These are phyloP conservation scores for Calliopum simillimum DNA, from an alignment of 2,888 invertebrate species.

Conservation along the genomic window DNA sequence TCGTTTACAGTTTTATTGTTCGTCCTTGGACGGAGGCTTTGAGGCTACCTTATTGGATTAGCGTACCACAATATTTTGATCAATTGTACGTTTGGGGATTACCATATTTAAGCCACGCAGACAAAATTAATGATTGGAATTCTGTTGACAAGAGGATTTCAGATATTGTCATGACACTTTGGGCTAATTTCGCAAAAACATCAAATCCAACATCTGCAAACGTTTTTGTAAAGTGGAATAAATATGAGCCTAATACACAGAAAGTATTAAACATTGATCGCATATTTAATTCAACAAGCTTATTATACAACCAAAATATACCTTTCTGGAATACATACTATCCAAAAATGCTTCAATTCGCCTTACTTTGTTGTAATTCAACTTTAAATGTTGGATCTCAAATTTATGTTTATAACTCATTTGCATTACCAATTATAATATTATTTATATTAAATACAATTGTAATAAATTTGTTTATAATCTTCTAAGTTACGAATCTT, in stretches of 20 bases:
- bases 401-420: too few species aligned
- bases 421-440: too few species aligned
- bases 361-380: constrained; percentile 81
- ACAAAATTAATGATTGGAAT: constrained; percentile 78
- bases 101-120: constrained; percentile 76
- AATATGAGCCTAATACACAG: constrained; percentile 75
- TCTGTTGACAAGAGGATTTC: constrained; percentile 81
- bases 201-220: constrained; percentile 78
- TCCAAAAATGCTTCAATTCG: constrained; percentile 79
- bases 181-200: constrained; percentile 82
- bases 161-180: constrained; percentile 83
- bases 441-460: too few species aligned
- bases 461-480: too few species aligned
- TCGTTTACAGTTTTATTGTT: constrained; percentile 81
- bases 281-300: constrained; percentile 81
- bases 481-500: too few species aligned
- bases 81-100: constrained; percentile 85
- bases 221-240: constrained; percentile 82
- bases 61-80: constrained; percentile 85
- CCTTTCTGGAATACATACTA: constrained; percentile 89
- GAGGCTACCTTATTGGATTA: constrained; percentile 81
- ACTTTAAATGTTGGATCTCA: constrained; percentile 43
- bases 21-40: constrained; percentile 76
- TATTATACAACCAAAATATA: constrained; percentile 80
- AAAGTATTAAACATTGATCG: constrained; percentile 80